Base-by-base conservation (phyloP, 2,888 invertebrate species). In the Xestia ashworthii region DNA sequence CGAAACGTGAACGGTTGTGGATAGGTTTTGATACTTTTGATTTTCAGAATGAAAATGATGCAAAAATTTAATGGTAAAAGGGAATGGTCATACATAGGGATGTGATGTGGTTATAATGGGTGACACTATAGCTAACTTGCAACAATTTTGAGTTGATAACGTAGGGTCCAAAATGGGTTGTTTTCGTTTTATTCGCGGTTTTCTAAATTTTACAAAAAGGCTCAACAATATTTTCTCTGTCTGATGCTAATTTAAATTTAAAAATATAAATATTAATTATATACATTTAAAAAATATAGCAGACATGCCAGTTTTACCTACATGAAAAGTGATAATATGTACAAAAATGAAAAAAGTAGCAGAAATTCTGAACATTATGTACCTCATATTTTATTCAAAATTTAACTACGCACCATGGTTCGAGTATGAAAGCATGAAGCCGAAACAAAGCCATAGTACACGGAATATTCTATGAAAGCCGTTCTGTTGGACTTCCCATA, bases 401-500 rank as follows among this genome's bases (percentile, higher is more conserved):
- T 16, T 14, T 16, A 38, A 53, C 32, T 48, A 76, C n/a, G 5
- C 55, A 76, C n/a, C 41, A 46, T 67, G 38, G 41, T 14, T 16
- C 2, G 6, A 19, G n/a, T 22, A 60, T 48, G 25, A 38, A 25
- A 48, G 22, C 70, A 60, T 44, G 46, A 74, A 62, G 46, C 55
- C 9, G 14, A n/a, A 60, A 66, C 38, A 76, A 12, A 4, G 4
- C 6, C 8, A 19, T 65, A 67, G 44, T 65, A 83, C 38, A 81
- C 46, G 44, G 44, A 44, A 44, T 44, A 44, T 9, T 44, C 6
- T 44, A 44, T 44, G 44, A 44, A 44, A 44, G 44, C 44, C 11
- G 25, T 48, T 50, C 53, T 68, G 67, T 66, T 46, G 50, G 77
- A 25, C 50, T 66, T 66, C 60, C 22, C 71, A 75, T 74, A 69